Evolutionary conservation across 30 jellyfish, hydroid and myxozoan genomes (phyloP), one percentile per base, ranked within the genome.

Genomic region (Catostylus mosaicus): DNA sequence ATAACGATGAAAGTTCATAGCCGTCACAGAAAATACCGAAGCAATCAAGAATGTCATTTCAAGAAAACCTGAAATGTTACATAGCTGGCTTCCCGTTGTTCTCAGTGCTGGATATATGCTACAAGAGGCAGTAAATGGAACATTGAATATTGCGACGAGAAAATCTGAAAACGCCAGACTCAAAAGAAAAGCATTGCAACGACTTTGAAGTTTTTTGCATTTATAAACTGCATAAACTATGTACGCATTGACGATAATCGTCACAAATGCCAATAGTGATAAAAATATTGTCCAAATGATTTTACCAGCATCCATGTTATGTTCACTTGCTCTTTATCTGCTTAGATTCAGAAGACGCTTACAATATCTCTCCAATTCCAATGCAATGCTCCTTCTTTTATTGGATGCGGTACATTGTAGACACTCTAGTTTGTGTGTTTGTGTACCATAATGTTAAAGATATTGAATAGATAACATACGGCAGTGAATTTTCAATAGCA

Each of bases 21-120:
- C 90, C 1, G 90, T 63, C 11, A 80, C 81, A 26, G 90, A 80
- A 46, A 59, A 67, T 29, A 80, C 90, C 14, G 90, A 80, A 19
- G 79, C 90, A 16, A 80, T 67, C 66, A 80, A 32, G 14, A 80
- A 67, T 0, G 79, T 50, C 90, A 80, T 80, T 48, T 80, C 90
- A 31, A 80, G 67, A 38, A 63, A 65, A 7, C 81, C 90, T 2
- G 79, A 59, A 30, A 65, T 27, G 8, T 64, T 64, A 22, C 90
- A 80, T 11, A 74, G 65, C 0, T 22, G 9, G 14, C 67, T 31
- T 10, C 47, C 67, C 0, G 78, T 22, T 18, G 61, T 45, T 32
- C 90, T 65, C 83, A 31, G 71, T 9, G 30, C 20, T 26, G 90
- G 75, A 3, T 23, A n/a, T 1, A 64, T 8, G 60, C 64, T 37